These are phyloP conservation scores for Pimephales promelas DNA, from an alignment of 2,113 vertebrate genomes.

Conservation along the genomic window DNA sequence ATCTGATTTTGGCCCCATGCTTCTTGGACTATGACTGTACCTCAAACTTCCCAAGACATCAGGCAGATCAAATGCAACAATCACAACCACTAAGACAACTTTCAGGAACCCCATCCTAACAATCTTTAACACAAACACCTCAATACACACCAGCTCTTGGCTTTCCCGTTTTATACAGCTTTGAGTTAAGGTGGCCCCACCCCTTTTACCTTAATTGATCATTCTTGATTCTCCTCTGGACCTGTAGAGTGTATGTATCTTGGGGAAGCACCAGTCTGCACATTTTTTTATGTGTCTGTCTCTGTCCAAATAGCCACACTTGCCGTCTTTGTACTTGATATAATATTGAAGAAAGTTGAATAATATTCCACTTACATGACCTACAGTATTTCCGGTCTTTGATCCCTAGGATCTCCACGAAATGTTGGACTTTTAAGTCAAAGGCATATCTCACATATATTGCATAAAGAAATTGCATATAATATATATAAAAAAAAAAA, in stretches of 20 bases:
- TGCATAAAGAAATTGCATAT: too few relatives aligned
- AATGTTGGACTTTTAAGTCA: too few relatives aligned
- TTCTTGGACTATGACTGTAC: background rate
- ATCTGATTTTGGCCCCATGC: background rate
- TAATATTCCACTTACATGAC: too few relatives aligned
- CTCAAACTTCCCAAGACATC: background rate
- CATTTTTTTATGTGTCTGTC: too few relatives aligned
- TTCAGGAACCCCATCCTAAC: background rate
- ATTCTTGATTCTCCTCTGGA: background rate
- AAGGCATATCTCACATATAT: too few relatives aligned
- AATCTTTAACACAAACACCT: background rate
- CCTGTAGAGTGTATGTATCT: conserved; percentile 9
- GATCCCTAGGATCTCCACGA: too few relatives aligned
- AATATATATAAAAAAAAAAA: too few relatives aligned
- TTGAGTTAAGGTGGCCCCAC: background rate
- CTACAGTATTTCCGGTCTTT: too few relatives aligned
- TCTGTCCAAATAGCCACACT: too few relatives aligned
- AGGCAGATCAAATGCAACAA: background rate
- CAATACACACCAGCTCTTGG: background rate
- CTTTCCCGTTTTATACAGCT: background rate
- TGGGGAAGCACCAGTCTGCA: too few relatives aligned
- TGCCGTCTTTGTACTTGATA: too few relatives aligned
- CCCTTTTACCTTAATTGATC: background rate
- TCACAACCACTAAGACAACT: background rate
- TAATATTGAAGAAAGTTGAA: too few relatives aligned